phyloP scores from a whole-genome alignment of 37 sponge, comb jelly and placozoan species.

The Cladorhizidae sp. region DNA sequence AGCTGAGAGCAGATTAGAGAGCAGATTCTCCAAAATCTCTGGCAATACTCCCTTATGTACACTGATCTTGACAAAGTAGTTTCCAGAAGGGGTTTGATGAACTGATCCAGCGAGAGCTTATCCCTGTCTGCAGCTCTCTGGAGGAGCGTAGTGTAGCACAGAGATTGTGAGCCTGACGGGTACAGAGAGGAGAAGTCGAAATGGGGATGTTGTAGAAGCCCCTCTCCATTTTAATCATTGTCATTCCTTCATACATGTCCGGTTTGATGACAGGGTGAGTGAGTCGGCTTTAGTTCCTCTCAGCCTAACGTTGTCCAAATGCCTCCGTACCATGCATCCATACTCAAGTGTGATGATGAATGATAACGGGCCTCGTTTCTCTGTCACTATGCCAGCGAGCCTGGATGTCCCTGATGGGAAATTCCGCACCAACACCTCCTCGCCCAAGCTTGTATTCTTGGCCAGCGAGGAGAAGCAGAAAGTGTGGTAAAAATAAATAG shows the following conservation, averaged over 20 bases:
- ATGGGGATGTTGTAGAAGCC: slow-evolving; percentile 96
- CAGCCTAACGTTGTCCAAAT: too few species aligned
- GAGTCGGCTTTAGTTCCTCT: too few species aligned
- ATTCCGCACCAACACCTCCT: too few species aligned
- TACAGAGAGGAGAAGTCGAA: slow-evolving; percentile 98
- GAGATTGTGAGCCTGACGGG: slow-evolving; percentile 97
- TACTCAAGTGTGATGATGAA: too few species aligned
- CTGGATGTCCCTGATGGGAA: too few species aligned
- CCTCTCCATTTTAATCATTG: slow-evolving; percentile 90
- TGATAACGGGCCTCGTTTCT: too few species aligned
- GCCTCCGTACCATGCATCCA: too few species aligned
- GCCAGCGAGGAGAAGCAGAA: slow-evolving; percentile 36
- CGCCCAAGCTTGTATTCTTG: slow-evolving; percentile 81
- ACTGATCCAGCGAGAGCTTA: slow-evolving; percentile 85
- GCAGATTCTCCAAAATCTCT: neutral
- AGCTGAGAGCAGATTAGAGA: too few species aligned
- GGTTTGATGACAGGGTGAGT: too few species aligned
- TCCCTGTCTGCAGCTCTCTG: slow-evolving; percentile 54
- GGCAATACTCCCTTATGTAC: neutral
- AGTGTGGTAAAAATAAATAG: too few species aligned
- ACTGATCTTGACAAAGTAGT: neutral
- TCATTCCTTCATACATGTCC: slow-evolving; percentile 94
- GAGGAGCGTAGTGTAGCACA: slow-evolving; percentile 97
- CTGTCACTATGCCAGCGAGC: too few species aligned
- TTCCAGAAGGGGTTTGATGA: slow-evolving; percentile 55